These are phyloP conservation scores for Goniozus legneri DNA, from an alignment of 1,140 invertebrate genomes.

Conservation along the genomic window DNA sequence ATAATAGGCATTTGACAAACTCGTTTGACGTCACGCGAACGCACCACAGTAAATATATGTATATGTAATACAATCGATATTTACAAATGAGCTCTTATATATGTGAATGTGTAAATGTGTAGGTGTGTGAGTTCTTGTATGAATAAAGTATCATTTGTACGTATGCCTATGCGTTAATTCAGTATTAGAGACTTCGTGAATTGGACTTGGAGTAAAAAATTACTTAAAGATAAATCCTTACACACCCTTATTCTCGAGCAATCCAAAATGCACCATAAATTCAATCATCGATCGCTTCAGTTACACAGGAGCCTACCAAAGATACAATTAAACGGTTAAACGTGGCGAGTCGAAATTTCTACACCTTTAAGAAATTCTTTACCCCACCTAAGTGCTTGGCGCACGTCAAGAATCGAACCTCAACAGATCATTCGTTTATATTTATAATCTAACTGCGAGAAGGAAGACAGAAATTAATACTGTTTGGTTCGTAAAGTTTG, in stretches of 20 bases:
- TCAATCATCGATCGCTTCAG: too few relatives aligned
- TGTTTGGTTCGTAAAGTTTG: conserved; percentile 21
- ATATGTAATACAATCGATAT: conserved; percentile 22
- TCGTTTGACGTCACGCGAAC: conserved; percentile 18
- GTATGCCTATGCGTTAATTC: conserved; percentile 14
- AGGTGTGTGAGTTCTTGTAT: neutral
- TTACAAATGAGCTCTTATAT: conserved; percentile 21
- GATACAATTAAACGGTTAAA: too few relatives aligned
- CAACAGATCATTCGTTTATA: neutral
- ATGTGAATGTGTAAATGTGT: conserved; percentile 1
- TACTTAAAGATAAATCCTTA: neutral
- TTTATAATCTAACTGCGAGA: conserved; percentile 1
- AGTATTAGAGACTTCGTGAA: conserved; percentile 2
- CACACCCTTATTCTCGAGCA: too few relatives aligned
- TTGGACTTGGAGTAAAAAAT: conserved; percentile 12
- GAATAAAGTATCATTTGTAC: neutral
- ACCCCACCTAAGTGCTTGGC: neutral
- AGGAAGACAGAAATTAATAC: conserved; percentile 30
- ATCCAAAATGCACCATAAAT: too few relatives aligned
- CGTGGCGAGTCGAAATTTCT: too few relatives aligned
- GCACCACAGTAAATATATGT: neutral
- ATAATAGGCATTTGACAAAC: conserved; percentile 26
- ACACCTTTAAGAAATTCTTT: neutral
- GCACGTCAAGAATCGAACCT: neutral
- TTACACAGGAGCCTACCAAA: too few relatives aligned